A percentile compares a stretch with the other conserved stretches of the same genome.
phyloP scores from a whole-genome alignment of 2,797 vertebrate species.

The Botia kubotai region DNA sequence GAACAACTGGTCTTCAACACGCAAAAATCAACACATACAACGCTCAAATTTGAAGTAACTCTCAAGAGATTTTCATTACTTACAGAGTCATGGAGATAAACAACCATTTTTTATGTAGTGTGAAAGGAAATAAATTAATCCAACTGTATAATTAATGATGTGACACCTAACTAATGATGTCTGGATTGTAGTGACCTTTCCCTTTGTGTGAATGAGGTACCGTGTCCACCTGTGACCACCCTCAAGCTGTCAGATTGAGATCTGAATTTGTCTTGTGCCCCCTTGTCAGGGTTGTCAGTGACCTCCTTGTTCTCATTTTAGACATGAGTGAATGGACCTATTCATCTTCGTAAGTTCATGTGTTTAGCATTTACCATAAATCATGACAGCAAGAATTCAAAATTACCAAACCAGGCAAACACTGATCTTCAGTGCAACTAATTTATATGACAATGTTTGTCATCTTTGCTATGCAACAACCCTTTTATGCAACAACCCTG shows the following conservation, averaged over 20 bases:
- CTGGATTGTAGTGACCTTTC: slow-evolving; percentile 54
- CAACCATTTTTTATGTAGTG: slow-evolving; percentile 39
- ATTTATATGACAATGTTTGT: background rate
- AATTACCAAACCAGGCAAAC: background rate
- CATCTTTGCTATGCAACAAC: background rate
- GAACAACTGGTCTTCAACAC: background rate
- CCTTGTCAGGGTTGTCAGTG: slow-evolving; percentile 33
- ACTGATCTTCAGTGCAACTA: background rate
- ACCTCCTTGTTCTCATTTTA: slow-evolving; percentile 26
- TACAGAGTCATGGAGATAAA: slow-evolving; percentile 18
- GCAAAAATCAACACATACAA: background rate
- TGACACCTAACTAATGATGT: slow-evolving; percentile 59
- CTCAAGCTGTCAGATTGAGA: slow-evolving; percentile 17
- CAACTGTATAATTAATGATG: slow-evolving; percentile 53
- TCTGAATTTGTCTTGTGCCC: slow-evolving; percentile 48
- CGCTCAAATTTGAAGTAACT: background rate
- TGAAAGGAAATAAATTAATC: slow-evolving; percentile 62
- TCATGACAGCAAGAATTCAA: slow-evolving; percentile 7
- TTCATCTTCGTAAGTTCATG: slow-evolving; percentile 24
- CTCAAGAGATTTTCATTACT: slow-evolving; percentile 8
- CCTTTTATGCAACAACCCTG: no score
- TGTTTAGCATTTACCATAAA: slow-evolving; percentile 35
- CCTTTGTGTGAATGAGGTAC: slow-evolving; percentile 52
- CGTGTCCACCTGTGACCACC: slow-evolving; percentile 54
- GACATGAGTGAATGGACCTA: slow-evolving; percentile 21